These are phyloP conservation scores for Salvator merianae DNA, from an alignment of 2,113 vertebrate genomes.

Conservation along the genomic window DNA sequence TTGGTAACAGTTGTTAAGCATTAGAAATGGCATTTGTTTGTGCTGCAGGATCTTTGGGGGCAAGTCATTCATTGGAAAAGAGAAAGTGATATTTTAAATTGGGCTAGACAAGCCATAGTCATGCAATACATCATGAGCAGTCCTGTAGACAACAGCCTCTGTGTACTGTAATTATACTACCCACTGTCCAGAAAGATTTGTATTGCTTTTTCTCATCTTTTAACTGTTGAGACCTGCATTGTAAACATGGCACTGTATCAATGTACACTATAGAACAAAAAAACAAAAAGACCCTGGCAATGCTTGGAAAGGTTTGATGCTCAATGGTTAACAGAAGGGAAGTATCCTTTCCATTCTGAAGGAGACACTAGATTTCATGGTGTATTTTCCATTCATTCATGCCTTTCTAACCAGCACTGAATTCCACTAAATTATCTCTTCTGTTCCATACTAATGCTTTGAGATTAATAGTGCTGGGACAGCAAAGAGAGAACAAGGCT, in stretches of 20 bases:
- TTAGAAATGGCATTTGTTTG: neutral
- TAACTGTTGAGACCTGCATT: neutral
- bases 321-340: neutral
- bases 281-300: slow-evolving; percentile 13
- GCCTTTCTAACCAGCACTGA: slow-evolving; percentile 43
- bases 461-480: slow-evolving; percentile 48
- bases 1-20: neutral
- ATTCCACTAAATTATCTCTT: slow-evolving; percentile 46
- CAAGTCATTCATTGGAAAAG: slow-evolving; percentile 20
- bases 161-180: slow-evolving; percentile 35
- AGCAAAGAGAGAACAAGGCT: slow-evolving; percentile 26
- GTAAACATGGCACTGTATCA: neutral
- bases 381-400: slow-evolving; percentile 38
- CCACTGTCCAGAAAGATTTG: slow-evolving; percentile 18
- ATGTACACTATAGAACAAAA: neutral
- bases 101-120: slow-evolving; percentile 40
- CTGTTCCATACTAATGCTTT: slow-evolving; percentile 38
- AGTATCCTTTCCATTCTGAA: slow-evolving; percentile 23
- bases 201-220: slow-evolving; percentile 18
- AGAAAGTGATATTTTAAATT: slow-evolving; percentile 29
- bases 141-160: slow-evolving; percentile 39
- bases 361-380: neutral
- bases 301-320: slow-evolving; percentile 19
- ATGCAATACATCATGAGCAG: slow-evolving; percentile 36
- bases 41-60: neutral